Percentiles rank a stretch among this genome's conserved stretches.
These are phyloP conservation scores for Leucozona laternaria DNA, from an alignment of 2,888 invertebrate species.

Conservation along the genomic window DNA sequence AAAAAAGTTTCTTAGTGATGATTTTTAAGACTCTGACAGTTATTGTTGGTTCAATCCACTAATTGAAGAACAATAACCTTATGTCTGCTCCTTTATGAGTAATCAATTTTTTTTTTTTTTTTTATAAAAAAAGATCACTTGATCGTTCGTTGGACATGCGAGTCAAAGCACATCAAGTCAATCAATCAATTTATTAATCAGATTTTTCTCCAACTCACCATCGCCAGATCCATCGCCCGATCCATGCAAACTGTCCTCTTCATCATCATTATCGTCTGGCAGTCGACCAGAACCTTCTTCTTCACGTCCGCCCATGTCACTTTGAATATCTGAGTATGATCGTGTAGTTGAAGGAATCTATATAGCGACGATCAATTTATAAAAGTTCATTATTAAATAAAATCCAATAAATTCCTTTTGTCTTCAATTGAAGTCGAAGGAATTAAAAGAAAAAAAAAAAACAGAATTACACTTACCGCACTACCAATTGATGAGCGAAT, in stretches of 20 bases:
- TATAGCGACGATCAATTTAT: not conserved
- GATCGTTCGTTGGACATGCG: constrained; percentile 29
- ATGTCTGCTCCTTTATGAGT: constrained; percentile 5
- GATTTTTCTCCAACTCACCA: constrained; percentile 77
- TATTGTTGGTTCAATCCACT: not conserved
- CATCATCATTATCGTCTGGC: constrained; percentile 80
- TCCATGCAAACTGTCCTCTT: constrained; percentile 81
- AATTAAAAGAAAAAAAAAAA: not conserved
- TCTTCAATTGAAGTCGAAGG: constrained; percentile 17
- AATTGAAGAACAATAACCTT: constrained; percentile 31
- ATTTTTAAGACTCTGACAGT: constrained; percentile 2
- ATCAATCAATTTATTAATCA: constrained; percentile 68
- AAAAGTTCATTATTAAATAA: constrained; percentile 31
- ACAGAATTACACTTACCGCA: constrained; percentile 79
- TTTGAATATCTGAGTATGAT: constrained; percentile 82
- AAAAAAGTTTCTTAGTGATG: not conserved
- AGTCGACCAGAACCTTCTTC: constrained; percentile 82
- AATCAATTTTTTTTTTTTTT: not conserved
- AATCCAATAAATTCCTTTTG: constrained; percentile 51
- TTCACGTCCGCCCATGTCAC: constrained; percentile 83
- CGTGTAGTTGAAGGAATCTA: constrained; percentile 80
- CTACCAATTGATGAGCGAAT: constrained; percentile 82
- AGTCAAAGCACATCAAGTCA: constrained; percentile 60
- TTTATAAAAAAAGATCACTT: constrained; percentile 26
- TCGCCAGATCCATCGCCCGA: constrained; percentile 83